A percentile compares a stretch with the other conserved stretches of the same genome.
Evolutionary conservation across 2,888 invertebrate genomes (phyloP).

Genomic region (Cryptus viduatorius): DNA sequence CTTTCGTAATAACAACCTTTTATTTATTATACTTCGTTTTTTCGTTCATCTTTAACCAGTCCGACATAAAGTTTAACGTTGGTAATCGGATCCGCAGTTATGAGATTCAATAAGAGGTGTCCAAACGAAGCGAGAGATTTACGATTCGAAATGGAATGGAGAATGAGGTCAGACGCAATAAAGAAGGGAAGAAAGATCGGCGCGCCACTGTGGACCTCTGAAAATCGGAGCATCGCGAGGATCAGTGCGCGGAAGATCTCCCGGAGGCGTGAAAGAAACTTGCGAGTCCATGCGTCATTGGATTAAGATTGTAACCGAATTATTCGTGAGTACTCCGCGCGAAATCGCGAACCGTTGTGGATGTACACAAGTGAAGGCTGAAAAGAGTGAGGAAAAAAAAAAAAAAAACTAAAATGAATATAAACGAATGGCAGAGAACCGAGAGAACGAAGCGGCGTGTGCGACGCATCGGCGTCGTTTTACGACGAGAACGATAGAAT

Average conservation of each 20-base stretch:
- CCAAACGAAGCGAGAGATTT: slow-evolving; percentile 36
- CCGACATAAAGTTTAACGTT: not conserved
- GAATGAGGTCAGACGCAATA: not conserved
- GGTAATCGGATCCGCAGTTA: slow-evolving; percentile 9
- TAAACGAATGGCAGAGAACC: slow-evolving; percentile 63
- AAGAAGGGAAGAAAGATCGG: slow-evolving; percentile 22
- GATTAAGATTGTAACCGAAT: slow-evolving; percentile 81
- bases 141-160: slow-evolving; percentile 11
- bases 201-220: not conserved
- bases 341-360: slow-evolving; percentile 65
- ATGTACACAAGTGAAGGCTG: slow-evolving; percentile 7
- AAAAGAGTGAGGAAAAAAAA: not conserved
- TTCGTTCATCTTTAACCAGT: not conserved
- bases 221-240: slow-evolving; percentile 35
- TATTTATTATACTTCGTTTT: not conserved
- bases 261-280: slow-evolving; percentile 21
- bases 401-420: slow-evolving; percentile 14
- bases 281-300: slow-evolving; percentile 77
- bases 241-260: slow-evolving; percentile 25
- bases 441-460: slow-evolving; percentile 67
- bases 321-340: slow-evolving; percentile 75
- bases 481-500: slow-evolving; percentile 48
- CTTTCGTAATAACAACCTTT: not conserved
- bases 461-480: slow-evolving; percentile 60
- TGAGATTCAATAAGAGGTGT: slow-evolving; percentile 41